Percentiles rank a stretch among this genome's conserved stretches.
These are phyloP conservation scores for Cryptophagus acutangulus DNA, from an alignment of 2,888 invertebrate species.

Conservation along the genomic window DNA sequence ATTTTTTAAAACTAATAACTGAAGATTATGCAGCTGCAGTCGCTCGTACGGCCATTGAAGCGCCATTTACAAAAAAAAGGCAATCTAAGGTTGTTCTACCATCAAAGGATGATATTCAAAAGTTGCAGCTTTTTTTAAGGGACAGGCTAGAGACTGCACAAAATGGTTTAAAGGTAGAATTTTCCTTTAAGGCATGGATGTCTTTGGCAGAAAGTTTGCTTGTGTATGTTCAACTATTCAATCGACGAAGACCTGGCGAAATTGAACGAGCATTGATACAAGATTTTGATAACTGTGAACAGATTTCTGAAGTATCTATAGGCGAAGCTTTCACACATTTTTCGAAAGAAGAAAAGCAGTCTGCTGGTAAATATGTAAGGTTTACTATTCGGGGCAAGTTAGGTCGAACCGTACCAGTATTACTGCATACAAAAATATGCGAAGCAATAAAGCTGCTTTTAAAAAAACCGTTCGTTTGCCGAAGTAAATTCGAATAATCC, in stretches of 20 bases:
- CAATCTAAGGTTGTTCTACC: conserved; percentile 6
- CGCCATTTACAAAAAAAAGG: conserved; percentile 4
- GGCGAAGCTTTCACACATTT: not conserved
- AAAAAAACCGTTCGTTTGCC: conserved; percentile 10
- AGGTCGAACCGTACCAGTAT: conserved; percentile 14
- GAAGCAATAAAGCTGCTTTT: conserved; percentile 6
- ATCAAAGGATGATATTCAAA: conserved; percentile 12
- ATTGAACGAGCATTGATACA: conserved; percentile 14
- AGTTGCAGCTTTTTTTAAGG: conserved; percentile 5
- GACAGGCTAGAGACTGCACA: conserved; percentile 1
- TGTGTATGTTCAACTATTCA: conserved; percentile 13
- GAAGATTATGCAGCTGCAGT: conserved; percentile 4
- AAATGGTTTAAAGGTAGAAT: conserved; percentile 1
- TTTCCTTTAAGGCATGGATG: conserved; percentile 4
- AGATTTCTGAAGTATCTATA: conserved; percentile 5
- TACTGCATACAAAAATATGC: conserved; percentile 8
- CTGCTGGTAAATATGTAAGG: conserved; percentile 9
- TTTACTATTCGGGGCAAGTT: conserved; percentile 14
- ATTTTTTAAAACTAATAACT: conserved; percentile 7
- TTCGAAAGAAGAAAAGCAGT: not conserved
- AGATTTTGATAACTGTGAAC: conserved; percentile 11
- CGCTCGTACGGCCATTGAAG: conserved; percentile 6
- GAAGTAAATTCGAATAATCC: conserved; percentile 13
- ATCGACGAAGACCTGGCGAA: conserved; percentile 15
- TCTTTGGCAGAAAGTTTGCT: conserved; percentile 9